Percentiles rank a stretch among this genome's conserved stretches.
Evolutionary conservation across 2,797 vertebrate species (phyloP).

Genomic region (Remorina albescens): DNA sequence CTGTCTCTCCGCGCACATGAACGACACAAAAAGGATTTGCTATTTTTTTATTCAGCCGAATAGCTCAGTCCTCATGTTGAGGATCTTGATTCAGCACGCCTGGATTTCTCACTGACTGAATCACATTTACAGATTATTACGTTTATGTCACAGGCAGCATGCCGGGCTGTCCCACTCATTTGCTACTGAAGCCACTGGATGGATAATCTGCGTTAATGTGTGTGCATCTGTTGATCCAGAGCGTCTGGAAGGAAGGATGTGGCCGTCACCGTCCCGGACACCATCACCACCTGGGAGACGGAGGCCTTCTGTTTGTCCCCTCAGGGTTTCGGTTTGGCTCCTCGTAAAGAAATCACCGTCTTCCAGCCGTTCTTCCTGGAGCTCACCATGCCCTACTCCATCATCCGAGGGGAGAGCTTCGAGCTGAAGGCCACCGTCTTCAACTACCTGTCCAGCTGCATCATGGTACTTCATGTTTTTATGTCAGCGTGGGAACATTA

Average conservation of each 20-base stretch:
- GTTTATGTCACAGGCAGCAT: neutral
- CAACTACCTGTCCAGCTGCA: conserved; percentile 82
- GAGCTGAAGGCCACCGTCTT: conserved; percentile 82
- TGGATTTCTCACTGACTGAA: too few relatives aligned
- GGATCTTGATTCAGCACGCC: too few relatives aligned
- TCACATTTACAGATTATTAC: neutral
- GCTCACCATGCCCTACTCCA: conserved; percentile 84
- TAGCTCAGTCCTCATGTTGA: too few relatives aligned
- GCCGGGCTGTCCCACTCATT: too few relatives aligned
- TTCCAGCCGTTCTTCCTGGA: conserved; percentile 89
- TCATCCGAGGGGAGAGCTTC: conserved; percentile 86
- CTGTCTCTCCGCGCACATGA: neutral
- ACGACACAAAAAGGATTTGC: neutral
- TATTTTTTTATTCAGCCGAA: too few relatives aligned
- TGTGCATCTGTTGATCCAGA: conserved; percentile 55
- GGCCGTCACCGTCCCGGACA: conserved; percentile 79
- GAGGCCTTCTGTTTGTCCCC: conserved; percentile 81
- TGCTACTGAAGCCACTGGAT: too few relatives aligned
- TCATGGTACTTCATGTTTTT: conserved; percentile 81
- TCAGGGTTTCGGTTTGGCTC: conserved; percentile 84
- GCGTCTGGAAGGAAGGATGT: conserved; percentile 61
- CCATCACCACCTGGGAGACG: conserved; percentile 84
- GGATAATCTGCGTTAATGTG: neutral
- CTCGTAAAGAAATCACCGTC: conserved; percentile 72
- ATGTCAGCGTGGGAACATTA: too few relatives aligned